phyloP scores from a whole-genome alignment of 2,888 invertebrate genomes.

The Atethmia centrago region DNA sequence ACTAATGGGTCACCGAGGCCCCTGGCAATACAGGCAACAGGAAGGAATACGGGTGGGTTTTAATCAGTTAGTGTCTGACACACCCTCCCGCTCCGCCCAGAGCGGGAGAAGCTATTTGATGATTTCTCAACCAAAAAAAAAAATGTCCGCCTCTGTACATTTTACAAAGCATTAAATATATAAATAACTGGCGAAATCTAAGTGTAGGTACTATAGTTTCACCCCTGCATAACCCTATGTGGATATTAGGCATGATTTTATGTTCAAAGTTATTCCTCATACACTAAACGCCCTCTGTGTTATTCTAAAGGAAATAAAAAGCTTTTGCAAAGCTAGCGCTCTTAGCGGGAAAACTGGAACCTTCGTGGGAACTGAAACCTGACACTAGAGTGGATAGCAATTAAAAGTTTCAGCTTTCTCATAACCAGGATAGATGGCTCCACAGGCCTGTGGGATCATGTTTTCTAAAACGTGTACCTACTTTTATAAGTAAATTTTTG shows the following conservation, averaged over 20 bases:
- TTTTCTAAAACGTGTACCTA: slow-evolving; percentile 4
- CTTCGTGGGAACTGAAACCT: background rate
- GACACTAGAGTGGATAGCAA: background rate
- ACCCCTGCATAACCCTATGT: background rate
- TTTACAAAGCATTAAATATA: no score
- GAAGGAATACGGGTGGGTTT: no score
- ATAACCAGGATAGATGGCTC: slow-evolving; percentile 35
- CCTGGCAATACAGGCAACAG: no score
- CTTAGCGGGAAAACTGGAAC: background rate
- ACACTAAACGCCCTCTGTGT: slow-evolving; percentile 19
- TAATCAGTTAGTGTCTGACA: no score
- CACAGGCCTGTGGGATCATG: background rate
- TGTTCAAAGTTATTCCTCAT: background rate
- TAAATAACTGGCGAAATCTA: no score
- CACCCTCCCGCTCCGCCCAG: no score
- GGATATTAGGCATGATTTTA: background rate
- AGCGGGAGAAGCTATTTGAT: no score
- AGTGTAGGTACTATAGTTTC: background rate
- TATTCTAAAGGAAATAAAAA: background rate
- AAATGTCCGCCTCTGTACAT: no score
- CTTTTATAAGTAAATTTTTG: background rate
- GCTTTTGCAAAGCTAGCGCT: background rate
- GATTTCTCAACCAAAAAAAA: no score
- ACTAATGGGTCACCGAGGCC: no score
- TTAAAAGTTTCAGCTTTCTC: background rate